phyloP scores from a whole-genome alignment of 2,797 vertebrate species.

The Pangasius sanitwongsei region DNA sequence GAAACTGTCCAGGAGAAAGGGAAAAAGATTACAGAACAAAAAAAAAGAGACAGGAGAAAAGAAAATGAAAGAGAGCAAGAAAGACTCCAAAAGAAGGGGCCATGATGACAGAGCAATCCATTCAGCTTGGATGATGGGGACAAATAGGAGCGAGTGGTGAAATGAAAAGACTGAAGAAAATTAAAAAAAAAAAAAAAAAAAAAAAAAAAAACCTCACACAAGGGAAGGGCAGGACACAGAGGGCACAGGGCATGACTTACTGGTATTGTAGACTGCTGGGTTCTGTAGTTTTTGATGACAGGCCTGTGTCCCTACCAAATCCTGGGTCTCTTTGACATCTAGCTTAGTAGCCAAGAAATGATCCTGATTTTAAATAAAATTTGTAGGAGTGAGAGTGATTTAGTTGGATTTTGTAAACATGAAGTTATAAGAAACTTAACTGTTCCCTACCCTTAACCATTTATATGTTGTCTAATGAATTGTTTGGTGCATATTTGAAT shows the following conservation, averaged over 20 bases:
- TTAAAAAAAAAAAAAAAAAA: conserved; percentile 16
- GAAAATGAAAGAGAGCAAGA: conserved; percentile 56
- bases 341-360: background rate
- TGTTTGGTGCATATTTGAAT: background rate
- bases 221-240: conserved; percentile 29
- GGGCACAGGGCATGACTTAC: conserved; percentile 2
- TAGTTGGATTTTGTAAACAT: background rate
- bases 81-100: conserved; percentile 47
- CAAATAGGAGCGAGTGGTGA: conserved; percentile 51
- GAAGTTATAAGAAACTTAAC: background rate
- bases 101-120: conserved; percentile 71
- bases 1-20: conserved; percentile 70
- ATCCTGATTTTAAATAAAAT: background rate
- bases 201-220: conserved; percentile 6
- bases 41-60: conserved; percentile 52
- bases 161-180: conserved; percentile 52
- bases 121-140: conserved; percentile 57
- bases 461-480: background rate
- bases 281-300: conserved; percentile 4
- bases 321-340: background rate
- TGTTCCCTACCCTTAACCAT: background rate
- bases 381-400: background rate
- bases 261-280: conserved; percentile 18
- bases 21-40: conserved; percentile 68
- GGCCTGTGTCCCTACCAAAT: background rate